phyloP scores from a whole-genome alignment of 1,140 invertebrate genomes.

The Thaumetopoea pityocampa region DNA sequence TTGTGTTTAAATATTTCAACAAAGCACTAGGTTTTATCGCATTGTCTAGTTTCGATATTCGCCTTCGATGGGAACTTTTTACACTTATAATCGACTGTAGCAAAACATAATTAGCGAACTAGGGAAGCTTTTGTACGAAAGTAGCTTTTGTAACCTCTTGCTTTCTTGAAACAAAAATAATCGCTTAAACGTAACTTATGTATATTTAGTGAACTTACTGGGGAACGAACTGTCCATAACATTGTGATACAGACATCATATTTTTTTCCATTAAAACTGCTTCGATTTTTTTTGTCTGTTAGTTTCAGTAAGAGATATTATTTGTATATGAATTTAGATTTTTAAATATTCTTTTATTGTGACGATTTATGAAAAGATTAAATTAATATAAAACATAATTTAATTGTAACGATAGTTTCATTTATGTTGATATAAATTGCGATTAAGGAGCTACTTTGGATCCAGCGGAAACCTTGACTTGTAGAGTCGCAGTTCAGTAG shows the following conservation, averaged over 20 bases:
- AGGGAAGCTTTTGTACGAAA: constrained; percentile 16
- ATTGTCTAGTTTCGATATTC: constrained; percentile 22
- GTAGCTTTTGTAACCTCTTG: constrained; percentile 43
- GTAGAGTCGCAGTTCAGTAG: constrained; percentile 67
- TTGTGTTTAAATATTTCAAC: constrained; percentile 47
- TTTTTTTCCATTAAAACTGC: constrained; percentile 63
- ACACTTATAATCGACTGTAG: constrained; percentile 14
- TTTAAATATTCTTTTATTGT: constrained; percentile 60
- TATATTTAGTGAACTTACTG: constrained; percentile 67
- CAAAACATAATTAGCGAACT: constrained; percentile 6
- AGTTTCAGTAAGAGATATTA: constrained; percentile 64
- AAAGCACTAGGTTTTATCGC: constrained; percentile 56
- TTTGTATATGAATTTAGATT: constrained; percentile 70
- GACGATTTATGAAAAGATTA: constrained; percentile 54
- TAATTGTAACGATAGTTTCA: constrained; percentile 54
- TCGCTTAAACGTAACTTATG: constrained; percentile 66
- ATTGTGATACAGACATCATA: constrained; percentile 71
- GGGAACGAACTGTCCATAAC: constrained; percentile 60
- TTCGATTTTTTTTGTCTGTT: constrained; percentile 54
- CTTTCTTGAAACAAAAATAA: constrained; percentile 57
- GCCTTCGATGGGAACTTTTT: constrained; percentile 13
- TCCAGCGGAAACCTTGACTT: constrained; percentile 59
- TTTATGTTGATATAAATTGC: constrained; percentile 47
- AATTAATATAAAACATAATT: constrained; percentile 48
- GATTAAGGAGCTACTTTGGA: constrained; percentile 61